phyloP scores from a whole-genome alignment of 1,140 invertebrate species.

The Diprion similis region DNA sequence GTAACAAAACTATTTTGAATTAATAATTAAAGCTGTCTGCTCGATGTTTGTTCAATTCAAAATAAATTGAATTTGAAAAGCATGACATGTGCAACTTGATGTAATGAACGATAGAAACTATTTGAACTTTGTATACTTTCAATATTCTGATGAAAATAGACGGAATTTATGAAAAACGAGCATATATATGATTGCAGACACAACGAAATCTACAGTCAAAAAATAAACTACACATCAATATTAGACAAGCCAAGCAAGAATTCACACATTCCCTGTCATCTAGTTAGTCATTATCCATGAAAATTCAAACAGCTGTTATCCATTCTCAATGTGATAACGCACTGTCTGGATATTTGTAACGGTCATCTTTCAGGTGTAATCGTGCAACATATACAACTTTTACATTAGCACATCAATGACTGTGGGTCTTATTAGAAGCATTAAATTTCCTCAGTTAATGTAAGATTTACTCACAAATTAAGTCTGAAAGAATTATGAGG shows the following conservation, averaged over 20 bases:
- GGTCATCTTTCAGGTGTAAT: no score
- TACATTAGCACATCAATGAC: no score
- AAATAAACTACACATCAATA: not conserved
- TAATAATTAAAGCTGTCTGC: no score
- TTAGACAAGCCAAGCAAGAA: constrained; percentile 13
- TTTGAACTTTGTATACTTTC: not conserved
- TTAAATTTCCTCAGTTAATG: no score
- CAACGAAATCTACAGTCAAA: not conserved
- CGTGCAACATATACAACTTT: no score
- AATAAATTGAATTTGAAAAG: no score
- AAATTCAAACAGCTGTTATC: not conserved
- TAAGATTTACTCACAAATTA: no score
- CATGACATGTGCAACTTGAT: no score
- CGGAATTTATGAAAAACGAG: not conserved
- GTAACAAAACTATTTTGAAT: not conserved
- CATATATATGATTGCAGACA: not conserved
- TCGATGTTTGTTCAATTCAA: no score
- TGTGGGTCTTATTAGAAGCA: no score
- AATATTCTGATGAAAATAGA: not conserved
- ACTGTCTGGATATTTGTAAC: no score
- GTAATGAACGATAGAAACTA: not conserved
- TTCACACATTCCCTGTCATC: not conserved
- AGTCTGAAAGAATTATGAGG: not conserved
- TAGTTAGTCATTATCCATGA: not conserved
- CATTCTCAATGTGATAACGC: not conserved